A percentile compares a stretch with the other conserved stretches of the same genome.
Conservation (phyloP, 1,140 invertebrate genomes). For the Papilio xuthus region DNA sequence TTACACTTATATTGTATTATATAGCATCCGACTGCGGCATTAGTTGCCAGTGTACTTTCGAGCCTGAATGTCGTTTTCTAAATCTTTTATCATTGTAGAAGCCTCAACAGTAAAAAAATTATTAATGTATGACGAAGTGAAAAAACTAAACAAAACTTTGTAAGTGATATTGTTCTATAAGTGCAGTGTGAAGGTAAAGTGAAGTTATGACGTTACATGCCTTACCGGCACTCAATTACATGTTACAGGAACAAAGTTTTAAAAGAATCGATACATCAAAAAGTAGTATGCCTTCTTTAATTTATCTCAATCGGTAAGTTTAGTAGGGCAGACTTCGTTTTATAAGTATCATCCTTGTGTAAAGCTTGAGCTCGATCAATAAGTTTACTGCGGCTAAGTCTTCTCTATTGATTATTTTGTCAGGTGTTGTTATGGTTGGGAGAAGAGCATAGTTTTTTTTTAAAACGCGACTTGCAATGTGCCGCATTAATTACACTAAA, state of each 20-base stretch:
- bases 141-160: slow-evolving; percentile 64
- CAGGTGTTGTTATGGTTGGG: not conserved
- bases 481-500: not conserved
- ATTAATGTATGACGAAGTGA: slow-evolving; percentile 64
- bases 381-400: slow-evolving; percentile 48
- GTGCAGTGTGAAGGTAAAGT: slow-evolving; percentile 69
- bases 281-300: slow-evolving; percentile 77
- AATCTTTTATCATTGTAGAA: slow-evolving; percentile 47
- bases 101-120: slow-evolving; percentile 51
- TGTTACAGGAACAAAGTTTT: slow-evolving; percentile 74
- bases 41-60: slow-evolving; percentile 59
- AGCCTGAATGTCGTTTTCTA: slow-evolving; percentile 75
- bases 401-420: slow-evolving; percentile 30
- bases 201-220: slow-evolving; percentile 78
- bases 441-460: not conserved
- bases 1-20: slow-evolving; percentile 55
- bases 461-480: not conserved
- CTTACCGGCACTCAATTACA: slow-evolving; percentile 72
- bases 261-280: slow-evolving; percentile 67
- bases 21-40: slow-evolving; percentile 61
- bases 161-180: slow-evolving; percentile 56
- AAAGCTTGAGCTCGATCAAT: slow-evolving; percentile 42
- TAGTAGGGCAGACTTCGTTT: slow-evolving; percentile 39
- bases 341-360: slow-evolving; percentile 42
- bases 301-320: slow-evolving; percentile 77